A percentile compares a stretch with the other conserved stretches of the same genome.
phyloP scores from a whole-genome alignment of 2,797 vertebrate genomes.

The Acanthiza pusilla region DNA sequence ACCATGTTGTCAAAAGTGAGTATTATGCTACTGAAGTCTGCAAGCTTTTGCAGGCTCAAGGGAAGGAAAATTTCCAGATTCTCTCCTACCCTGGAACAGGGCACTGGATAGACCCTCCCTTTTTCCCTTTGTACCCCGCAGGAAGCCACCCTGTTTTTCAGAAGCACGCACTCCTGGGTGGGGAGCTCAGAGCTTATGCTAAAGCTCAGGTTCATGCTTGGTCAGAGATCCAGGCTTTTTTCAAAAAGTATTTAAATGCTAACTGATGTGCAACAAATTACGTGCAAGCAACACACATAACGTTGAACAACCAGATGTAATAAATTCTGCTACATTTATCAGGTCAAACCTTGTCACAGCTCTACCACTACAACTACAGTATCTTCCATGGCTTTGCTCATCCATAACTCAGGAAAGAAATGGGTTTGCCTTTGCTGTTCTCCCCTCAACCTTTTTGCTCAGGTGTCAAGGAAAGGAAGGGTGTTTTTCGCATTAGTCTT shows the following conservation, averaged over 20 bases:
- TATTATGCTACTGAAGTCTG: not conserved
- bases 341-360: not conserved
- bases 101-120: not conserved
- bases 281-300: not conserved
- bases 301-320: not conserved
- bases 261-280: not conserved
- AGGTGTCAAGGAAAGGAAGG: not conserved
- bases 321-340: not conserved
- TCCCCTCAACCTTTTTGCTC: not conserved
- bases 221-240: not conserved
- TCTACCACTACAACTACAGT: not conserved
- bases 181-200: not conserved
- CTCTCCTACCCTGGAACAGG: not conserved
- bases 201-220: slow-evolving; percentile 14
- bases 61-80: not conserved
- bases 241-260: not conserved
- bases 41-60: not conserved
- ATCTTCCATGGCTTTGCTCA: not conserved
- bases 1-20: not conserved
- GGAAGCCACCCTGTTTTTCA: not conserved
- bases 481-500: not conserved
- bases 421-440: not conserved
- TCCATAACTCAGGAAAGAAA: not conserved
- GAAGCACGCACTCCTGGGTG: not conserved
- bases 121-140: not conserved